These are phyloP conservation scores for Leucophora obtusa DNA, from an alignment of 2,888 invertebrate species.

Conservation along the genomic window DNA sequence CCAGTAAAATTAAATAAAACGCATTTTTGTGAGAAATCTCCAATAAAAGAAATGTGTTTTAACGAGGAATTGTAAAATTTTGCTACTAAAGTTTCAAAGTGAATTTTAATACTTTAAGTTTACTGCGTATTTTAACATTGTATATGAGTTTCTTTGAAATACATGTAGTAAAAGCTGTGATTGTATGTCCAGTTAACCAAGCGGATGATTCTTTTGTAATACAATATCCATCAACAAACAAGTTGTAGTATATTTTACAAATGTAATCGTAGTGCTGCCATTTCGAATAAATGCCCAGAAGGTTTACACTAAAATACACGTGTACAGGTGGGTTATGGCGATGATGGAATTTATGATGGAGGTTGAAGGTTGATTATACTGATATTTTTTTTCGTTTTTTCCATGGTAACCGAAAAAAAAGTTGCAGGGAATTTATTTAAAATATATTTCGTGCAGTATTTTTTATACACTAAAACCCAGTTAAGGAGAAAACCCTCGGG, in stretches of 20 bases:
- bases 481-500: no score
- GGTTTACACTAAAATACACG: conserved; percentile 63
- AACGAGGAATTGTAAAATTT: neutral
- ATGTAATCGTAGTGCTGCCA: conserved; percentile 64
- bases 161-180: conserved; percentile 26
- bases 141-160: neutral
- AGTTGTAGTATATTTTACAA: conserved; percentile 66
- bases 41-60: no score
- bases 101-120: neutral
- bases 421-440: neutral
- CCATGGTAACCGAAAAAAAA: neutral
- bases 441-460: neutral
- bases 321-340: conserved; percentile 53
- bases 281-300: conserved; percentile 60
- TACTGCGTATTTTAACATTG: neutral
- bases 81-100: neutral
- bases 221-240: conserved; percentile 63
- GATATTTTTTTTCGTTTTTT: neutral
- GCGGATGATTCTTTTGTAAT: conserved; percentile 58
- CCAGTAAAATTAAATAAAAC: no score
- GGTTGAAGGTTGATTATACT: conserved; percentile 17
- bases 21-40: no score
- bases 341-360: neutral
- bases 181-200: conserved; percentile 62
- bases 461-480: neutral